Conservation (phyloP, 2,888 invertebrate species). For the Tupiocoris notatus region DNA sequence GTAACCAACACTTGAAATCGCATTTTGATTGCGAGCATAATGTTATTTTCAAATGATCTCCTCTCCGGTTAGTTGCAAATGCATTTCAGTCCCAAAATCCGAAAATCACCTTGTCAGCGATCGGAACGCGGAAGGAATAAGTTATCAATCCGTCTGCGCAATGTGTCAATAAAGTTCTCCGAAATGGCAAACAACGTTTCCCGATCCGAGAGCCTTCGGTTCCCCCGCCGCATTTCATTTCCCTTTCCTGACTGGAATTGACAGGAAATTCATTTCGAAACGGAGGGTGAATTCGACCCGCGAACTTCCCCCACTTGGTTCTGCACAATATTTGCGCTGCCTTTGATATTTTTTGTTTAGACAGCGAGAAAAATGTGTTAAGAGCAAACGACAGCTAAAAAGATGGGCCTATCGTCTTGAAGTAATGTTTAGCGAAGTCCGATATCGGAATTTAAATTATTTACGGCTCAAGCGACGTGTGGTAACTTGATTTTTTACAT, state of each 20-base stretch:
- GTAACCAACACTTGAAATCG: no score
- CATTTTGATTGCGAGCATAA: no score
- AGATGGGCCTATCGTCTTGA: no score
- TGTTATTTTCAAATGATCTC: no score
- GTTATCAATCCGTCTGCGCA: not conserved
- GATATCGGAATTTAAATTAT: no score
- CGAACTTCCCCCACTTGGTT: not conserved
- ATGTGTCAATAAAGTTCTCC: not conserved
- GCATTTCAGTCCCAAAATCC: no score
- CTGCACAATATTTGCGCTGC: not conserved
- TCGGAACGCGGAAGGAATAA: not conserved
- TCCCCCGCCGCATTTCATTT: not conserved
- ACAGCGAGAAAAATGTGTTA: not conserved
- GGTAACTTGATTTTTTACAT: no score
- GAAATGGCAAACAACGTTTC: not conserved
- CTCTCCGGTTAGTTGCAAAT: no score
- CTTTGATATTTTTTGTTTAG: not conserved
- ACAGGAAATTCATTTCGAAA: not conserved
- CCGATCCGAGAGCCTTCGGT: not conserved
- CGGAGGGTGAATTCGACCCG: not conserved
- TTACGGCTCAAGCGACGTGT: no score
- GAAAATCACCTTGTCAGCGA: not conserved
- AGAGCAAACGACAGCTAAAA: not conserved
- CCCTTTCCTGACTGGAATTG: not conserved
- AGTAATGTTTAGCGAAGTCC: no score